Evolutionary conservation across 64 coral and sea anemone genomes (phyloP).

Genomic region (Montipora sp.): DNA sequence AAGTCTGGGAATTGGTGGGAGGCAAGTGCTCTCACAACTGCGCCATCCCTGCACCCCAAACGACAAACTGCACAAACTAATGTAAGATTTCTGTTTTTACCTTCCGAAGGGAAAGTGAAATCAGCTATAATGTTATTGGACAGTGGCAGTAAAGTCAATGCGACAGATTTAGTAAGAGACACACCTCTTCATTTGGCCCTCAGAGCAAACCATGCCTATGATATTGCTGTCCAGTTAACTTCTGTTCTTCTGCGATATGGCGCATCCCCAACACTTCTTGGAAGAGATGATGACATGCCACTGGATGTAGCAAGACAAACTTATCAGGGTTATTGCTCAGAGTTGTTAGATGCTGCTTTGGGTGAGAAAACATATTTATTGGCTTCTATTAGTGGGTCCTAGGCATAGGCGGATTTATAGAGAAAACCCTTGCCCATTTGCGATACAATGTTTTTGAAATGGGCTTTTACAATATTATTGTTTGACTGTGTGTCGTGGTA

Average conservation of each 20-base stretch:
- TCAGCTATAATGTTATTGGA: conserved; percentile 71
- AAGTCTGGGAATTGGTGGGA: too few species aligned
- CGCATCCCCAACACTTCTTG: conserved; percentile 71
- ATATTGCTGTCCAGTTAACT: conserved; percentile 74
- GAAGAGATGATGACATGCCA: conserved; percentile 80
- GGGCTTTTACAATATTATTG: too few species aligned
- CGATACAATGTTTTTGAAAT: too few species aligned
- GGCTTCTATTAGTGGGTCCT: too few species aligned
- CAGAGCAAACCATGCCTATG: conserved; percentile 64
- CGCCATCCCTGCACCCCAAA: too few species aligned
- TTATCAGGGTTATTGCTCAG: conserved; percentile 64
- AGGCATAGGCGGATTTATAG: too few species aligned
- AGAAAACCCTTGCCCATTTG: too few species aligned
- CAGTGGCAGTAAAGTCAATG: conserved; percentile 74
- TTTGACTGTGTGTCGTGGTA: too few species aligned
- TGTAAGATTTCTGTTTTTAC: not conserved
- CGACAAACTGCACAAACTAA: too few species aligned
- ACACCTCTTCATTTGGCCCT: conserved; percentile 79
- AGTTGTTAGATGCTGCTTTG: conserved; percentile 57
- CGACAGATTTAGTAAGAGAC: conserved; percentile 71
- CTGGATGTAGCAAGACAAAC: conserved; percentile 69
- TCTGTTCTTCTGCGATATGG: conserved; percentile 80
- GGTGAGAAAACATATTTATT: conserved; percentile 38
- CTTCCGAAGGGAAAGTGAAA: conserved; percentile 54
- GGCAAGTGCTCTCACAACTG: too few species aligned